Evolutionary conservation across 2,113 vertebrate species (phyloP).

Genomic region (Pelecanoides urinatrix): DNA sequence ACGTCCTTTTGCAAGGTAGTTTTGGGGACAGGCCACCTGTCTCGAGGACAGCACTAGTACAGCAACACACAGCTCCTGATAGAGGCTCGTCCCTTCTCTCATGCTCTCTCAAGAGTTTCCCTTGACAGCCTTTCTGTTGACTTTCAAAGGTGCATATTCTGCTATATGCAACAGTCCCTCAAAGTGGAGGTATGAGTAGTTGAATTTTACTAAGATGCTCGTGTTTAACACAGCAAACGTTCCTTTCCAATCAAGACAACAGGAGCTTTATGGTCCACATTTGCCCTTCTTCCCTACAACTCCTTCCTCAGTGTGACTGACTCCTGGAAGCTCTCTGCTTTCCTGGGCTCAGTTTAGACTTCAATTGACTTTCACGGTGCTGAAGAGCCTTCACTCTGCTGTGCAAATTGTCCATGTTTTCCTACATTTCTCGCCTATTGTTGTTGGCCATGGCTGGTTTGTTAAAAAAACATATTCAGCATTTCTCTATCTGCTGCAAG

Average conservation of each 20-base stretch:
- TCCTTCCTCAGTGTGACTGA: neutral
- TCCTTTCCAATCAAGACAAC: neutral
- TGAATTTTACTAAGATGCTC: neutral
- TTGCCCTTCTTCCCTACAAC: neutral
- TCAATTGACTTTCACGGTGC: fast-evolving
- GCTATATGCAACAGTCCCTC: neutral
- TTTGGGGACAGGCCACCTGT: neutral
- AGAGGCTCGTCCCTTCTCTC: neutral
- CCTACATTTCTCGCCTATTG: neutral
- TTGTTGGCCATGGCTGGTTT: neutral
- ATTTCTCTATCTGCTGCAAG: neutral
- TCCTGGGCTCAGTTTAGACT: neutral
- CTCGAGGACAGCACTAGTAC: neutral
- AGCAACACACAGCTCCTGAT: neutral
- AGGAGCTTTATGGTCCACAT: neutral
- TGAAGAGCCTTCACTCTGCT: neutral
- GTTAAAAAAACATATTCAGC: neutral
- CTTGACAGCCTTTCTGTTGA: neutral
- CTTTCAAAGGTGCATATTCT: neutral
- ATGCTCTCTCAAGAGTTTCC: neutral
- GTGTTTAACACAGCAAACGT: neutral
- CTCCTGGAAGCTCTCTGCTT: neutral
- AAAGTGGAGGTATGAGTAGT: neutral
- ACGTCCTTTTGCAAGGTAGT: neutral
- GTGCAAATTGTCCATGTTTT: neutral